Percentiles rank a stretch among this genome's conserved stretches.
Evolutionary conservation across 2,888 invertebrate genomes (phyloP).

Genomic region (Acronicta alni): DNA sequence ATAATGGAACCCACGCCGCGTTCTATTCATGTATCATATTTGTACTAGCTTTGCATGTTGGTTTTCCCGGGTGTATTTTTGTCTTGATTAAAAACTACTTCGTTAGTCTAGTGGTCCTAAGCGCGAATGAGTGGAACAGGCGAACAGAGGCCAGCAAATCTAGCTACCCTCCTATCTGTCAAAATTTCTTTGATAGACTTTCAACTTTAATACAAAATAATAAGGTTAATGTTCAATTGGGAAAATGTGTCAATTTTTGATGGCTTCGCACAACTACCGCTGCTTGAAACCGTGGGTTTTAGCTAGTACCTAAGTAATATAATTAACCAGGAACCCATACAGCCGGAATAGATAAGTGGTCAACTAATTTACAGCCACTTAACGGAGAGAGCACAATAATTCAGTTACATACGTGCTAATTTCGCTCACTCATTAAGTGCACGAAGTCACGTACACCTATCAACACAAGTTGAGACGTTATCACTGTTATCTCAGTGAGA

Average conservation of each 20-base stretch:
- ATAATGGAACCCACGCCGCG: slow-evolving; percentile 37
- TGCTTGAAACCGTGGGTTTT: no score
- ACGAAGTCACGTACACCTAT: slow-evolving; percentile 21
- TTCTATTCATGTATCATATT: slow-evolving; percentile 4
- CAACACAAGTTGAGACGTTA: slow-evolving; percentile 35
- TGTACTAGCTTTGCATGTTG: background rate
- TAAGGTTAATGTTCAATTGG: no score
- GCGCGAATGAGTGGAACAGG: no score
- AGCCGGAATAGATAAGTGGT: slow-evolving; percentile 11
- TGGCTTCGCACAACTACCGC: no score
- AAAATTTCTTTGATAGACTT: no score
- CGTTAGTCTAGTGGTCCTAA: no score
- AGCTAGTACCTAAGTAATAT: no score
- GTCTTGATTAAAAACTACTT: no score
- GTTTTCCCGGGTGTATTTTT: background rate
- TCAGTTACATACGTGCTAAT: slow-evolving; percentile 14
- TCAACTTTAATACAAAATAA: no score
- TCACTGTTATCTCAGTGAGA: slow-evolving; percentile 43
- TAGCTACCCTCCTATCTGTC: no score
- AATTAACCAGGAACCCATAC: slow-evolving; percentile 24
- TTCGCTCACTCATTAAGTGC: slow-evolving; percentile 13
- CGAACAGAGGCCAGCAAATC: no score
- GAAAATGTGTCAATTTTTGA: no score
- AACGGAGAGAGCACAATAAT: slow-evolving; percentile 31
- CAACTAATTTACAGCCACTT: slow-evolving; percentile 29